Evolutionary conservation across 2,113 vertebrate genomes (phyloP), one percentile per base, ranked within the genome.

Genomic region (Hemicordylus capensis): DNA sequence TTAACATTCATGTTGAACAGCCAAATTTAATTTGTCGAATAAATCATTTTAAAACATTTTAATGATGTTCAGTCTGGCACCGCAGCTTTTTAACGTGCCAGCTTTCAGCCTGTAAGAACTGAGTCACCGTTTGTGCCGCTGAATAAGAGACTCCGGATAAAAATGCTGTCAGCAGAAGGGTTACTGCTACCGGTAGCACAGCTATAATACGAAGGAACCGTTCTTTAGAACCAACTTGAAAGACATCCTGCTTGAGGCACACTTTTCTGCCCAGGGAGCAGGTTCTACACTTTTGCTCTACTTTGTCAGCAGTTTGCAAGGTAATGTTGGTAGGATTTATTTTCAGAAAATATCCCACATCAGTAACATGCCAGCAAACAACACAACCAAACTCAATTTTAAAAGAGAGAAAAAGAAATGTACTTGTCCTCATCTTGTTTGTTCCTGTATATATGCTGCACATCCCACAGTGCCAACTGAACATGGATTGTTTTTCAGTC

Each of bases 1-100:
- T 61, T 78, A 61, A 78, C 31, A 37, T 42, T 93, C 84, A 92
- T 92, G n/a, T n/a, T n/a, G 93, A 95, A 92, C 89, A 92, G 95
- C 92, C 95, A 93, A 94, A 90, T 94, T 94, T 91, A 94, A 93
- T 92, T 85, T 88, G 94, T 78, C 89, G 93, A 93, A 77, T 77
- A 77, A 94, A 92, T 93, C 70, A 69, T 6, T 0, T 0, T 91
- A 95, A 94, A 83, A 81, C 2, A 37, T 48, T 17, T 48, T 84
- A 93, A 90, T 81, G 81, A 81, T 87, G 91, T 89, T 92, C 85
- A 90, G 88, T 91, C 90, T 88, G 88, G 88, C 81, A 70, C 3
- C 82, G 89, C 83, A 93, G 91, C 84, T 92, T 69, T 28, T 88
- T 81, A 56, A 9, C 17, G 26, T 87, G 90, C 93, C 94, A 77